phyloP scores from a whole-genome alignment of 2,113 vertebrate genomes.

The Alligator mississippiensis region DNA sequence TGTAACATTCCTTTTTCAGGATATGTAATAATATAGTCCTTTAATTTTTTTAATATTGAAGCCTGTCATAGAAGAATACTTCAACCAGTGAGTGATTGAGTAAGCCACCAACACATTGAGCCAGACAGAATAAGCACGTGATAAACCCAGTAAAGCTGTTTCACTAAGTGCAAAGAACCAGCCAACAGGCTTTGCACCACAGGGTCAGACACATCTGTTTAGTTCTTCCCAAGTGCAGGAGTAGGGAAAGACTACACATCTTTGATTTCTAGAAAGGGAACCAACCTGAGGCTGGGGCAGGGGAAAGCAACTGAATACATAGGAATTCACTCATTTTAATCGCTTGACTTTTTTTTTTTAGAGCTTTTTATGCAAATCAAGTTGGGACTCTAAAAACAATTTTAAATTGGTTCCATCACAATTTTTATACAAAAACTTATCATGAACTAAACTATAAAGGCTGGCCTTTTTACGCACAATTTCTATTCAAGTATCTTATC shows the following conservation, averaged over 20 bases:
- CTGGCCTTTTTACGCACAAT: neutral
- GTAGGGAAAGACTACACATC: neutral
- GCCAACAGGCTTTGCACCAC: neutral
- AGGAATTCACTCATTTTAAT: neutral
- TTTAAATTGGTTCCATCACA: neutral
- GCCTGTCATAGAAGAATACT: neutral
- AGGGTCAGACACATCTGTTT: neutral
- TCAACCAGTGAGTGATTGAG: neutral
- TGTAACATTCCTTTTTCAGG: neutral
- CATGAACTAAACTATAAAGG: neutral
- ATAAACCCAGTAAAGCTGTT: neutral
- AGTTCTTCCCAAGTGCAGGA: neutral
- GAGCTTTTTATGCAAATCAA: neutral
- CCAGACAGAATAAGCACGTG: neutral
- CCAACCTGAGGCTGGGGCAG: neutral
- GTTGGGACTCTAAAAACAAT: neutral
- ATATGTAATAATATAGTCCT: neutral
- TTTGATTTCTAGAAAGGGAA: neutral
- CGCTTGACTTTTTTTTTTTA: neutral
- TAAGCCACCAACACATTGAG: neutral
- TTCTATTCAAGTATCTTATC: neutral
- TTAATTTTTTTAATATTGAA: neutral
- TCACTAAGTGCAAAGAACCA: neutral
- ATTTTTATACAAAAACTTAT: neutral
- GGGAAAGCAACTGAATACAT: neutral